Evolutionary conservation across 2,797 vertebrate genomes (phyloP).

Genomic region (Scomberomorus guttatus): DNA sequence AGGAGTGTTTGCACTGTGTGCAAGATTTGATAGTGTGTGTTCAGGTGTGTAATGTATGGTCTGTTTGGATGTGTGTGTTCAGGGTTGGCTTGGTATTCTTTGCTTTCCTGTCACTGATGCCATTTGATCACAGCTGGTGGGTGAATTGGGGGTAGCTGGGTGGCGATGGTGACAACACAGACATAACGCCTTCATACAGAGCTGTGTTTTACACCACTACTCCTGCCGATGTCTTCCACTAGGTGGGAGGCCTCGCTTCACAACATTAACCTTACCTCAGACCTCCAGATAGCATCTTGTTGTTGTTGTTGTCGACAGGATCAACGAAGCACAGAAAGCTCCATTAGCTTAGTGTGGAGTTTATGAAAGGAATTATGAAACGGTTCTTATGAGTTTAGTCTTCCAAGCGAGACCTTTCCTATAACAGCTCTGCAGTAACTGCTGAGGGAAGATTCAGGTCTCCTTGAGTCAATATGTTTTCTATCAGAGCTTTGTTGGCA

Average conservation of each 20-base stretch:
- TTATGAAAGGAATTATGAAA: constrained; percentile 50
- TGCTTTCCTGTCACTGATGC: constrained; percentile 9
- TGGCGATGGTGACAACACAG: constrained; percentile 12
- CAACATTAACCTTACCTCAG: constrained; percentile 30
- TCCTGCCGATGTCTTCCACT: neutral
- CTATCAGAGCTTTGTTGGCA: constrained; percentile 16
- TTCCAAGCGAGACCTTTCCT: constrained; percentile 32
- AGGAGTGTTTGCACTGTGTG: constrained; percentile 11
- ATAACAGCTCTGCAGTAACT: constrained; percentile 34
- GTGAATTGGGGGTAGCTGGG: constrained; percentile 1
- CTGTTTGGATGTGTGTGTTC: constrained; percentile 23
- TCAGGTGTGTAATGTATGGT: constrained; percentile 43
- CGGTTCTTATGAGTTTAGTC: constrained; percentile 37
- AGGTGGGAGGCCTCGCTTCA: constrained; percentile 31
- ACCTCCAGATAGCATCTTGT: constrained; percentile 32
- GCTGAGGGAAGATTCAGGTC: constrained; percentile 37
- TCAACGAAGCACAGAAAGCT: constrained; percentile 43
- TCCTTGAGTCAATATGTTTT: constrained; percentile 50
- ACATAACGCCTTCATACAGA: neutral
- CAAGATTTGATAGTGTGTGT: constrained; percentile 42
- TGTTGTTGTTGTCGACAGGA: constrained; percentile 37
- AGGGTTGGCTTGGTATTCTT: constrained; percentile 14
- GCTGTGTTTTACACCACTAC: neutral
- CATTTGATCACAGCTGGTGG: constrained; percentile 19
- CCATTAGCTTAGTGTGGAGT: constrained; percentile 36